Percentiles rank a stretch among this genome's conserved stretches.
Evolutionary conservation across 35 echinoderm and acorn worm genomes (phyloP).

Genomic region (Anneissia japonica): DNA sequence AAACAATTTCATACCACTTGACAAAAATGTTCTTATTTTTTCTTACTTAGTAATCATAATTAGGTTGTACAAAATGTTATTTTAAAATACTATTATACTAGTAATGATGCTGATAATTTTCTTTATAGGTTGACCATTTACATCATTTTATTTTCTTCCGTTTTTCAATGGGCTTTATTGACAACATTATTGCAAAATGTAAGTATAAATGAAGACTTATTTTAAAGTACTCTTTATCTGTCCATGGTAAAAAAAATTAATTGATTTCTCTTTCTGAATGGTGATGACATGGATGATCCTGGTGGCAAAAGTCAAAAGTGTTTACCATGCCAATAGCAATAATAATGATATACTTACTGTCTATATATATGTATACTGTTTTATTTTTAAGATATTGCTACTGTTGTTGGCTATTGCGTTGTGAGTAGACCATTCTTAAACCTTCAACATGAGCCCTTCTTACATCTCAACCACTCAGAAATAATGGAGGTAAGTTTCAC

Average conservation of each 20-base stretch:
- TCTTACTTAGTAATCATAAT: too few species aligned
- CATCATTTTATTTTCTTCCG: conserved; percentile 78
- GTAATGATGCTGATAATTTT: too few species aligned
- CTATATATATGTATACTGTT: too few species aligned
- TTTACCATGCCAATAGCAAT: too few species aligned
- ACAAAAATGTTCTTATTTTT: too few species aligned
- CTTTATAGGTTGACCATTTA: conserved; percentile 60
- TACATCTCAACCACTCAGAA: conserved; percentile 46
- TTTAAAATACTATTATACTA: too few species aligned
- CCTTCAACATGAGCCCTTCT: conserved; percentile 41
- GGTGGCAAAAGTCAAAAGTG: too few species aligned
- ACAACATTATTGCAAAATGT: conserved; percentile 99
- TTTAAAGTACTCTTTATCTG: not conserved
- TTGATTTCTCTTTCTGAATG: too few species aligned
- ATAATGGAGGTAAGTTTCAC: conserved; percentile 64
- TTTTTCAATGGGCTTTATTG: conserved; percentile 92
- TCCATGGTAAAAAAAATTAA: not conserved
- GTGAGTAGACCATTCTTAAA: conserved; percentile 93
- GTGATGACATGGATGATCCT: too few species aligned
- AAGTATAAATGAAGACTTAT: conserved; percentile 18
- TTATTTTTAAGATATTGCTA: conserved; percentile 68
- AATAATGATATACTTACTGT: too few species aligned
- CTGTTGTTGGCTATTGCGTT: conserved; percentile 84
- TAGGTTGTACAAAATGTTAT: too few species aligned
- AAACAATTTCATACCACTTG: too few species aligned